Percentiles rank a stretch among this genome's conserved stretches.
These are phyloP conservation scores for Zoanthus sociatus DNA, from an alignment of 92 coral and sea anemone genomes.

Conservation along the genomic window DNA sequence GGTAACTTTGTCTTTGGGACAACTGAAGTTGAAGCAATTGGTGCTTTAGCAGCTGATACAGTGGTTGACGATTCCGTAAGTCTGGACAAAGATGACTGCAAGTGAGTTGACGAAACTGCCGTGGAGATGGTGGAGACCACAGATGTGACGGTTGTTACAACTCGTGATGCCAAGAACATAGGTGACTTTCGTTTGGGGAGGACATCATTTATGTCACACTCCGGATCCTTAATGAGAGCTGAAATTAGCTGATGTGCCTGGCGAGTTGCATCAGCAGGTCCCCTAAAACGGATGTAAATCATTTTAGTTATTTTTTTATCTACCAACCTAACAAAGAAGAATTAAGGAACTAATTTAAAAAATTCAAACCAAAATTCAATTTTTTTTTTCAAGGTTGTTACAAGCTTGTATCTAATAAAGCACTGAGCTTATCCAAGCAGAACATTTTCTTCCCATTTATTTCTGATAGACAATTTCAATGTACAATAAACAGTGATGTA, in stretches of 20 bases:
- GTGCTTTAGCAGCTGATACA: slow-evolving; percentile 65
- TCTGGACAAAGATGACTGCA: slow-evolving; percentile 64
- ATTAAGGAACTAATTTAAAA: no score
- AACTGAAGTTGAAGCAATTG: slow-evolving; percentile 28
- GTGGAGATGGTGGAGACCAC: slow-evolving; percentile 72
- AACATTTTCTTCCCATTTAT: no score
- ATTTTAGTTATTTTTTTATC: not conserved
- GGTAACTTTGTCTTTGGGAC: slow-evolving; percentile 25
- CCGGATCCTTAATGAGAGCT: slow-evolving; percentile 97
- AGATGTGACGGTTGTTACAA: slow-evolving; percentile 58
- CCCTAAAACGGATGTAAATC: slow-evolving; percentile 65
- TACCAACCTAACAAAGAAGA: not conserved
- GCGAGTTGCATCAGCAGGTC: slow-evolving; percentile 98
- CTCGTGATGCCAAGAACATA: slow-evolving; percentile 69
- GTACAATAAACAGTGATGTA: no score
- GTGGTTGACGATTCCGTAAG: slow-evolving; percentile 34
- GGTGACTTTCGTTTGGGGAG: slow-evolving; percentile 93
- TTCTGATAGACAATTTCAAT: no score
- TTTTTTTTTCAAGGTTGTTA: no score
- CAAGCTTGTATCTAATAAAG: no score
- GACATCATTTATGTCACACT: slow-evolving; percentile 96
- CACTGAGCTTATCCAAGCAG: no score
- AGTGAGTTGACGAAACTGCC: slow-evolving; percentile 55
- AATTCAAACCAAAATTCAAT: no score
- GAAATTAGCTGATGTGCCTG: slow-evolving; percentile 97